Evolutionary conservation across 2,797 vertebrate genomes (phyloP), one percentile per base, ranked within the genome.

Genomic region (Acropternis orthonyx): DNA sequence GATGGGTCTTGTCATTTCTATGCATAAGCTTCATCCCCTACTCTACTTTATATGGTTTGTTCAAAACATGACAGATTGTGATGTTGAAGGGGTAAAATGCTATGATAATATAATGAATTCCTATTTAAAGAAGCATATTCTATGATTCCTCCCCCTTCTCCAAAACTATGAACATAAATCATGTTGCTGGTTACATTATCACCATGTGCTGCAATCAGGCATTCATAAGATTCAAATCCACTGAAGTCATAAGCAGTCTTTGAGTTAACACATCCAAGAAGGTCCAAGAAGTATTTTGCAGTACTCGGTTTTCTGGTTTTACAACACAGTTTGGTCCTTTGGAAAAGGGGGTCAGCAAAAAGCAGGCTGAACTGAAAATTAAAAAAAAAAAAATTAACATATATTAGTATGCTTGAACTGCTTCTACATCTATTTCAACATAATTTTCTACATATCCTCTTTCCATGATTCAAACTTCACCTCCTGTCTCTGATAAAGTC

Each of bases 221-320:
- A 96, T 96, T 95, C 59, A 14, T 36, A 81, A 93, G 69, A 96
- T 93, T 94, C 79, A 92, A 63, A 88, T 86, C 61, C 75, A 65
- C 74, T 96, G 88, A 96, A 93, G 91, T 94, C 93, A 97, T 86
- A 59, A 54, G 55, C 28, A 89, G 54, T 48, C 55, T 85, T 92
- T 61, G 39, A 78, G 87, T 79, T 91, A 89, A 81, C 44, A 54
- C 39, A 78, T 76, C 54, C 51, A 81, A 90, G 73, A 91, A 89
- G 52, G 85, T 78, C 55, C 78, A 92, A 82, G 72, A 92, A 85
- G 37, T 73, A 79, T 85, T 92, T 62, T 93, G 69, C 58, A 85
- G 79, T 63, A 84, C 89, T 91, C 56, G 95, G 87, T 80, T 96
- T 97, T 96, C 95, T 95, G 73, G 91, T 96, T 97, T 96, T 88